A percentile compares a stretch with the other conserved stretches of the same genome.
Evolutionary conservation across 2,797 vertebrate species (phyloP).

Genomic region (Rhodeus uyekii): DNA sequence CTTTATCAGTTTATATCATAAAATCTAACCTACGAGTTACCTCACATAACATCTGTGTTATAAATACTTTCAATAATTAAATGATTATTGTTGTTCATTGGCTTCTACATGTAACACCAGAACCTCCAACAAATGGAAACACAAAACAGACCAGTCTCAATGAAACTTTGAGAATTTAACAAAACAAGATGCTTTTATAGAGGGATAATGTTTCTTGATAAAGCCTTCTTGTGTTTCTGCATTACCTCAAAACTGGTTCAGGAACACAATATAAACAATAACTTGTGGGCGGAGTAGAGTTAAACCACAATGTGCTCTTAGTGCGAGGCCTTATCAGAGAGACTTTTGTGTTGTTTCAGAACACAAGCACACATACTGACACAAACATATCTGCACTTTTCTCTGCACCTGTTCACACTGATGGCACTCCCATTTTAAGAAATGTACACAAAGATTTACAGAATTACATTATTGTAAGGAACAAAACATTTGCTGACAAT

Average conservation of each 20-base stretch:
- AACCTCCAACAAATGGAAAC: background rate
- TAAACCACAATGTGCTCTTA: background rate
- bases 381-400: background rate
- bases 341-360: background rate
- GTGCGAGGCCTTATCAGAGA: background rate
- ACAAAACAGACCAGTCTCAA: background rate
- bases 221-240: background rate
- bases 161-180: background rate
- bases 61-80: background rate
- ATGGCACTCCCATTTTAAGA: background rate
- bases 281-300: background rate
- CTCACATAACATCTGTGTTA: background rate
- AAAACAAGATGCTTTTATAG: background rate
- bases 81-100: background rate
- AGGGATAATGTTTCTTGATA: background rate
- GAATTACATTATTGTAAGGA: background rate
- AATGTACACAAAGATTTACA: background rate
- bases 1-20: background rate
- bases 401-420: background rate
- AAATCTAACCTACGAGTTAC: background rate
- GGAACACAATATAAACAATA: conserved; percentile 11
- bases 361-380: background rate
- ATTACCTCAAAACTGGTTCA: conserved; percentile 34
- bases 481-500: background rate
- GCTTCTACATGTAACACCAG: background rate